A percentile compares a stretch with the other conserved stretches of the same genome.
phyloP scores from a whole-genome alignment of 2,888 invertebrate genomes.

The Agonum fuliginosum region DNA sequence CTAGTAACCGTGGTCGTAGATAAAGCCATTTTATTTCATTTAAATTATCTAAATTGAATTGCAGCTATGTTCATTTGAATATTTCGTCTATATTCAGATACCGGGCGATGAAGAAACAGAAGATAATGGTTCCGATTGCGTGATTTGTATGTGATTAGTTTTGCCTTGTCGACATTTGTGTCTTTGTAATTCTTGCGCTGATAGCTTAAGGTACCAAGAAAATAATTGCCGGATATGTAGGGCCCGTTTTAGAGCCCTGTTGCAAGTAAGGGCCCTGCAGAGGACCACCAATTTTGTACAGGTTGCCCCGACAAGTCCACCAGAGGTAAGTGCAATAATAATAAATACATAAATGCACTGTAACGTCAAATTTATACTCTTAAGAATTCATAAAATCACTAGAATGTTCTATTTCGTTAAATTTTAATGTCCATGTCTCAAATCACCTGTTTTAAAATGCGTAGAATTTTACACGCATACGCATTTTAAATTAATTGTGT shows the following conservation, averaged over 20 bases:
- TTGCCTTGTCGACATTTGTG: slow-evolving; percentile 98
- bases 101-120: slow-evolving; percentile 89
- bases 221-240: slow-evolving; percentile 99
- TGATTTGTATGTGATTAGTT: slow-evolving; percentile 99
- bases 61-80: too few species aligned
- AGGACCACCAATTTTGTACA: slow-evolving; percentile 77
- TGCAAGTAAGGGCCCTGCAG: slow-evolving; percentile 96
- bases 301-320: slow-evolving; percentile 76
- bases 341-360: too few species aligned
- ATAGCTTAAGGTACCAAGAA: slow-evolving; percentile 96
- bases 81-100: slow-evolving; percentile 63
- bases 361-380: too few species aligned
- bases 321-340: slow-evolving; percentile 80
- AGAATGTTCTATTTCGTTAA: too few species aligned
- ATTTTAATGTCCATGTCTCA: too few species aligned
- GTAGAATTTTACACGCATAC: too few species aligned
- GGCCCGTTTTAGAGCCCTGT: slow-evolving; percentile 96
- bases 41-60: too few species aligned
- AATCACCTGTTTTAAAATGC: too few species aligned
- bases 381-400: too few species aligned
- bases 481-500: too few species aligned
- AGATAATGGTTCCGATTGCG: slow-evolving; percentile 97
- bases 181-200: slow-evolving; percentile 97
- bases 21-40: too few species aligned
- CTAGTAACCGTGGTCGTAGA: too few species aligned